Percentiles rank a stretch among this genome's conserved stretches.
phyloP scores from a whole-genome alignment of 2,888 invertebrate genomes.

The Mesochorus sp. region DNA sequence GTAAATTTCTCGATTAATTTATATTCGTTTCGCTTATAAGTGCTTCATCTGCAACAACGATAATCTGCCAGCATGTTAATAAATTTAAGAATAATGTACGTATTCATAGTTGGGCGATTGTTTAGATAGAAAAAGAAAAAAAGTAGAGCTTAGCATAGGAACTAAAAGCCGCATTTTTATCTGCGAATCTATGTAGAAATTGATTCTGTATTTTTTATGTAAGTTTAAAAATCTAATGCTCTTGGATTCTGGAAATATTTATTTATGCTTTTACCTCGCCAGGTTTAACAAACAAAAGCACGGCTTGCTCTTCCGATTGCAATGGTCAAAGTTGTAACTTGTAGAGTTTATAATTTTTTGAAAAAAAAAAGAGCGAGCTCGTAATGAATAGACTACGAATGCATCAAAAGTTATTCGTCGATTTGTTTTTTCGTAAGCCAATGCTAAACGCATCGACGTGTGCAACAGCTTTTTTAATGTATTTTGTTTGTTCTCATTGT shows the following conservation, averaged over 20 bases:
- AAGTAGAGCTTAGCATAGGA: slow-evolving; percentile 7
- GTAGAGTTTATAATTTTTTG: neutral
- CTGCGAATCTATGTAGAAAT: neutral
- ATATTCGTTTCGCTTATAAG: slow-evolving; percentile 60
- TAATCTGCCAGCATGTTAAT: slow-evolving; percentile 55
- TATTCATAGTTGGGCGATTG: slow-evolving; percentile 13
- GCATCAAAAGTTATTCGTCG: slow-evolving; percentile 3
- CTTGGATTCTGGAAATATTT: slow-evolving; percentile 4
- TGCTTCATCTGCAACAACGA: slow-evolving; percentile 53
- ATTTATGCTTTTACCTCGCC: slow-evolving; percentile 21
- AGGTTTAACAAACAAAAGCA: slow-evolving; percentile 17
- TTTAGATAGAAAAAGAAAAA: slow-evolving; percentile 1
- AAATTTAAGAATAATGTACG: slow-evolving; percentile 22
- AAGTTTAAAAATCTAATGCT: slow-evolving; percentile 9
- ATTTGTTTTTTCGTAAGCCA: slow-evolving; percentile 2
- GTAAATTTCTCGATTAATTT: slow-evolving; percentile 74
- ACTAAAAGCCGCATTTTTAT: slow-evolving; percentile 1
- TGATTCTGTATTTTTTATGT: slow-evolving; percentile 12
- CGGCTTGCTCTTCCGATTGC: slow-evolving; percentile 21
- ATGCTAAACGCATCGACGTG: slow-evolving; percentile 17
- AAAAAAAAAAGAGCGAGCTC: slow-evolving; percentile 2
- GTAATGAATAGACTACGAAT: neutral
- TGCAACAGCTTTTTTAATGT: slow-evolving; percentile 41
- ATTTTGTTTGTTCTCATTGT: neutral
- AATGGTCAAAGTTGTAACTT: slow-evolving; percentile 2